These are phyloP conservation scores for Rhyacophila evoluta DNA, from an alignment of 2,888 invertebrate genomes.

Conservation along the genomic window DNA sequence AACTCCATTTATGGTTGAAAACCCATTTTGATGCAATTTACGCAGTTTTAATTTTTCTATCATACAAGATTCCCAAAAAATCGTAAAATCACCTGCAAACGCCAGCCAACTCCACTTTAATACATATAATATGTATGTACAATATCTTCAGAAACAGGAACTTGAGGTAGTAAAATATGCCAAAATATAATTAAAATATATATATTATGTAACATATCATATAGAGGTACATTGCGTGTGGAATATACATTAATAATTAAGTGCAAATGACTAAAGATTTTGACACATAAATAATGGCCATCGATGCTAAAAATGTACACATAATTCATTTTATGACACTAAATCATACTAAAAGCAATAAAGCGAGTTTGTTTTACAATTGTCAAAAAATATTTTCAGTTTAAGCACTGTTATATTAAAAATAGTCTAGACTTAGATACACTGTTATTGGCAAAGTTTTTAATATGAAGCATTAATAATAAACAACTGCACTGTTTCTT, in stretches of 20 bases:
- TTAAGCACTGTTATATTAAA: constrained; percentile 57
- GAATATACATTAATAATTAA: constrained; percentile 52
- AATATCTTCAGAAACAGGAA: neutral
- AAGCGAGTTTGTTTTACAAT: neutral
- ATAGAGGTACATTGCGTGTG: constrained; percentile 56
- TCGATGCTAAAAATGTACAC: neutral
- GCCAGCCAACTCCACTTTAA: too few relatives aligned
- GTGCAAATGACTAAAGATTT: constrained; percentile 31
- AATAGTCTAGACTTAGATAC: constrained; percentile 5
- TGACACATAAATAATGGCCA: neutral
- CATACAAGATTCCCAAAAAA: too few relatives aligned
- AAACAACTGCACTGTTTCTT: too few relatives aligned
- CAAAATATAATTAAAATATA: constrained; percentile 3
- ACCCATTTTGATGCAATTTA: too few relatives aligned
- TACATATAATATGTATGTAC: too few relatives aligned
- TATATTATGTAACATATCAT: constrained; percentile 11
- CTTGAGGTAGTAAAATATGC: neutral
- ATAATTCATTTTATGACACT: neutral
- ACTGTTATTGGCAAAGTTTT: neutral
- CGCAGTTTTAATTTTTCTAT: too few relatives aligned
- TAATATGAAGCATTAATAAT: too few relatives aligned
- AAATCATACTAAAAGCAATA: neutral
- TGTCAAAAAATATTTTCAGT: neutral
- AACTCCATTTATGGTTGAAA: too few relatives aligned
- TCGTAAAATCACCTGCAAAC: too few relatives aligned